These are phyloP conservation scores for Papilio machaon DNA, from an alignment of 1,140 invertebrate genomes.

Conservation along the genomic window DNA sequence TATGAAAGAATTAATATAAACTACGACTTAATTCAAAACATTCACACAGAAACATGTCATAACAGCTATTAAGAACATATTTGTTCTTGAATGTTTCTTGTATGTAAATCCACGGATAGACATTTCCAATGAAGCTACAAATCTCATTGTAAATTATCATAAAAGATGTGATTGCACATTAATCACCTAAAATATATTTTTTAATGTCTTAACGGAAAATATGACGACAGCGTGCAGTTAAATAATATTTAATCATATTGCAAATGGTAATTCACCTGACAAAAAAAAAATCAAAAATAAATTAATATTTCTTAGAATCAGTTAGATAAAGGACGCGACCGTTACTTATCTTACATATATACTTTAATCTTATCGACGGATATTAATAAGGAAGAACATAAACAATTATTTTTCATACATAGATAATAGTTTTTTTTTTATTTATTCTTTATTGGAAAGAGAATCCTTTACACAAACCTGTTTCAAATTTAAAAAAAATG, in stretches of 20 bases:
- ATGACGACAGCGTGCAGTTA: background rate
- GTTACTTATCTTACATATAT: background rate
- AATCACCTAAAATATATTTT: background rate
- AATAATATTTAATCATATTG: background rate
- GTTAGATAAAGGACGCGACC: conserved; percentile 26
- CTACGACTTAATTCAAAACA: too few species aligned
- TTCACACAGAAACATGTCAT: too few species aligned
- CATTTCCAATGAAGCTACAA: too few species aligned
- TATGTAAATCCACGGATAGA: too few species aligned
- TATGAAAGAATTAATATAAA: too few species aligned
- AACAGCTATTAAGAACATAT: too few species aligned
- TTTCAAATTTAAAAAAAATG: background rate
- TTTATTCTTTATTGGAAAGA: background rate
- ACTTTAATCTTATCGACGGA: conserved; percentile 19
- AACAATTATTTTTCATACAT: background rate
- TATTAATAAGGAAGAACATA: conserved; percentile 21
- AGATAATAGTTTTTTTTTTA: background rate
- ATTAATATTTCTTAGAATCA: conserved; percentile 28
- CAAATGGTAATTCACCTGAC: conserved; percentile 33
- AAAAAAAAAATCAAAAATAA: conserved; percentile 10
- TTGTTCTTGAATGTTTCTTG: too few species aligned
- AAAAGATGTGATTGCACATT: too few species aligned
- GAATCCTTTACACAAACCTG: background rate
- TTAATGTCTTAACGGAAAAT: background rate
- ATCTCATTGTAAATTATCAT: too few species aligned